Evolutionary conservation across 2,888 invertebrate genomes (phyloP).

Genomic region (Oeneis ivallda): DNA sequence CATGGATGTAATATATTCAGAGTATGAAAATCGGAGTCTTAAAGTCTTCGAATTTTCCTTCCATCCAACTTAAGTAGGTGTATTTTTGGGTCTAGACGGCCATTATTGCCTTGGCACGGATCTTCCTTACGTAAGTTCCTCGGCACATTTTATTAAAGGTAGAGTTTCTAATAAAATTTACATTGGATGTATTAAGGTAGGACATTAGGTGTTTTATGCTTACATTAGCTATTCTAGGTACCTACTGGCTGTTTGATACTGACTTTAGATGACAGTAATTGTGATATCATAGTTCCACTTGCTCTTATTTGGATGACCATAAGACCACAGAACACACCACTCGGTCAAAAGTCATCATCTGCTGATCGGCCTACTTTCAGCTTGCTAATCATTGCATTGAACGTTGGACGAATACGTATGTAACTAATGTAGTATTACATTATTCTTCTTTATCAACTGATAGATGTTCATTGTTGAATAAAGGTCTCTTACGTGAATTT

Average conservation of each 20-base stretch:
- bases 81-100: slow-evolving; percentile 31
- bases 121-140: slow-evolving; percentile 22
- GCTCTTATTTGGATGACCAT: no score
- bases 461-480: no score
- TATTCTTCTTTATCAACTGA: no score
- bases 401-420: neutral
- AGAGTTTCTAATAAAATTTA: slow-evolving; percentile 23
- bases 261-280: no score
- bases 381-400: no score
- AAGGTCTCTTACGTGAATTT: no score
- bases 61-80: slow-evolving; percentile 35
- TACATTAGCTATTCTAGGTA: neutral
- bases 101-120: slow-evolving; percentile 31
- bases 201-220: neutral
- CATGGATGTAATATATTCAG: slow-evolving; percentile 55
- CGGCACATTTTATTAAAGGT: slow-evolving; percentile 22
- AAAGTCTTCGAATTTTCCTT: slow-evolving; percentile 46
- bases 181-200: slow-evolving; percentile 17
- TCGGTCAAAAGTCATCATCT: no score
- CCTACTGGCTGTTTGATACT: neutral
- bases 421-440: no score
- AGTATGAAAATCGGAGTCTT: slow-evolving; percentile 54
- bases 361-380: no score
- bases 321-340: no score
- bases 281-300: no score